Evolutionary conservation across 2,888 invertebrate species (phyloP).

Genomic region (Megamerina dolium): DNA sequence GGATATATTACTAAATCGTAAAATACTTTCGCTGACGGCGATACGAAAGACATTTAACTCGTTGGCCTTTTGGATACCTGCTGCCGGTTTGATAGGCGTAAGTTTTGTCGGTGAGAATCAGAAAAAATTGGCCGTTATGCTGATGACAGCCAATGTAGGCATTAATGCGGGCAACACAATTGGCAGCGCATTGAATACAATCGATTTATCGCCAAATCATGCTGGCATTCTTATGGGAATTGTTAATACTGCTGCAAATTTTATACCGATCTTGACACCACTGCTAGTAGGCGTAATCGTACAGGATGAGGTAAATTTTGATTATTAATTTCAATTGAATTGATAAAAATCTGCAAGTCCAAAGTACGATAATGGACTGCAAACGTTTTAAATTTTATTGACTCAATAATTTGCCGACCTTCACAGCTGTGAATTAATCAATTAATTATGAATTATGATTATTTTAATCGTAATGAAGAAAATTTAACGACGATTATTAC

Average conservation of each 20-base stretch:
- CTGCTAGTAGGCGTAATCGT: slow-evolving; percentile 56
- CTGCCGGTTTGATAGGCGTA: slow-evolving; percentile 52
- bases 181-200: slow-evolving; percentile 60
- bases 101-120: slow-evolving; percentile 48
- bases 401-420: no score
- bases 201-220: slow-evolving; percentile 64
- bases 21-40: slow-evolving; percentile 40
- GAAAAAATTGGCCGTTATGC: slow-evolving; percentile 46
- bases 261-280: slow-evolving; percentile 60
- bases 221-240: slow-evolving; percentile 66
- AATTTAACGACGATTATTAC: no score
- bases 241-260: slow-evolving; percentile 58
- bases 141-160: slow-evolving; percentile 55
- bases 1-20: slow-evolving; percentile 47
- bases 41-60: slow-evolving; percentile 38
- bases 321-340: neutral
- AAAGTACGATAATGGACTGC: no score
- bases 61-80: slow-evolving; percentile 51
- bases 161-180: slow-evolving; percentile 57
- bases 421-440: no score
- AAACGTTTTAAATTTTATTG: no score
- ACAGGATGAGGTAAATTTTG: slow-evolving; percentile 52
- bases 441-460: no score
- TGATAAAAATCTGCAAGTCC: neutral
- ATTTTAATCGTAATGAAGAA: no score